Evolutionary conservation across 1,140 invertebrate genomes (phyloP), one percentile per base, ranked within the genome.

Genomic region (Microplitis demolitor): DNA sequence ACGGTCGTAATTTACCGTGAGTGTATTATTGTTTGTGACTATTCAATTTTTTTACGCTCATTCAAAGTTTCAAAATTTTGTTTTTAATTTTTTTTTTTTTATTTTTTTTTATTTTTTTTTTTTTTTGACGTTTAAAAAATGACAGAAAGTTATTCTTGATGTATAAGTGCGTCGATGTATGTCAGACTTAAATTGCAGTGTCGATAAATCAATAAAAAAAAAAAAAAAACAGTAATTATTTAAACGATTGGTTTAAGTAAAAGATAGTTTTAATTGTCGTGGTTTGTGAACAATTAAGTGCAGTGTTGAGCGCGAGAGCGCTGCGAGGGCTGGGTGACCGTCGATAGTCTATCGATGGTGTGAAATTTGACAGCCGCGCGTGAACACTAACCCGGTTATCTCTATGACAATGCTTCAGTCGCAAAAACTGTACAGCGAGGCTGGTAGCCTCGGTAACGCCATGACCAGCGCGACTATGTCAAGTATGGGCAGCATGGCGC

Each of bases 401-500:
- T 83, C 80, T 80, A 87, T 87, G 86, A 86, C 86, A 76, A 87
- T 87, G 85, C 81, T 88, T 72, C 84, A 88, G 78, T 87, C 88
- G 76, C 88, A 89, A 70, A 89, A 89, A 79, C 83, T 90, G 68
- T 90, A 89, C 83, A 82, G 87, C 81, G 87, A 87, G 75, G 82
- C 88, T 58, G 81, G 82, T 72, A 79, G 84, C 76, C 79, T 84
- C 74, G 82, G 84, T 69, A 84, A 85, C 69, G 84, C 84, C 60
- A 88, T 87, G 85, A 88, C 83, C 72, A 81, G 79, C 73, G 81
- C 84, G 63, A 81, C 82, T 68, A 88, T 87, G 84, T 81, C 86
- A 73, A 89, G 86, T 78, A 90, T 92, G 88, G 88, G 90, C 71
- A 89, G 89, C 63, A 88, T 93, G 87, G 90, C 92, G 77, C 91